These are phyloP conservation scores for Atopsyche davidsoni DNA, from an alignment of 1,140 invertebrate species.

Conservation along the genomic window DNA sequence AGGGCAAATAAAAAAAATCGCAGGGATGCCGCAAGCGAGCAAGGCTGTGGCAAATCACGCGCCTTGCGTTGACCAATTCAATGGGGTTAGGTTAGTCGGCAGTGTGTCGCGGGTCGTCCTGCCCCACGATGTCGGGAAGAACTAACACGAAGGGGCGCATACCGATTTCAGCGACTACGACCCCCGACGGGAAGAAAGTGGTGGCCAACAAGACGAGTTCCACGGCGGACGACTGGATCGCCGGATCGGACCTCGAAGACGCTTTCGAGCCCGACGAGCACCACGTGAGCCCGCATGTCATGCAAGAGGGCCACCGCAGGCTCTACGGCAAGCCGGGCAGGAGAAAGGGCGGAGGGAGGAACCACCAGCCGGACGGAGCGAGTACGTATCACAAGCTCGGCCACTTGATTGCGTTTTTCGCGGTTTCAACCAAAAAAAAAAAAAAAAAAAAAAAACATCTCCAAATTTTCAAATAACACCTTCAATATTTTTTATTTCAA, in stretches of 20 bases:
- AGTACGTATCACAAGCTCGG: slow-evolving; percentile 23
- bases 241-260: slow-evolving; percentile 25
- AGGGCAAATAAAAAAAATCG: too few species aligned
- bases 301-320: slow-evolving; percentile 28
- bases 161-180: too few species aligned
- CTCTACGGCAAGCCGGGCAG: slow-evolving; percentile 37
- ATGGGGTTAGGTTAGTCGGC: too few species aligned
- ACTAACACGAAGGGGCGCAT: too few species aligned
- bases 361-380: slow-evolving; percentile 22
- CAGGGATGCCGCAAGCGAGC: too few species aligned
- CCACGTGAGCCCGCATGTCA: slow-evolving; percentile 28
- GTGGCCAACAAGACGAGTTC: slow-evolving; percentile 18
- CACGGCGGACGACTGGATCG: slow-evolving; percentile 17
- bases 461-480: neutral
- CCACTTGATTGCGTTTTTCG: neutral
- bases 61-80: too few species aligned
- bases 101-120: too few species aligned
- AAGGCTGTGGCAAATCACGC: too few species aligned
- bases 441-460: neutral
- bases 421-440: neutral
- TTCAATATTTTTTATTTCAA: too few species aligned
- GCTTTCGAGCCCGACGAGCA: slow-evolving; percentile 25
- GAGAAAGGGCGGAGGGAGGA: slow-evolving; percentile 43
- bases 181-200: slow-evolving; percentile 18
- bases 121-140: too few species aligned